Base-by-base conservation (phyloP, 2,888 invertebrate species). In the Pocota personata region DNA sequence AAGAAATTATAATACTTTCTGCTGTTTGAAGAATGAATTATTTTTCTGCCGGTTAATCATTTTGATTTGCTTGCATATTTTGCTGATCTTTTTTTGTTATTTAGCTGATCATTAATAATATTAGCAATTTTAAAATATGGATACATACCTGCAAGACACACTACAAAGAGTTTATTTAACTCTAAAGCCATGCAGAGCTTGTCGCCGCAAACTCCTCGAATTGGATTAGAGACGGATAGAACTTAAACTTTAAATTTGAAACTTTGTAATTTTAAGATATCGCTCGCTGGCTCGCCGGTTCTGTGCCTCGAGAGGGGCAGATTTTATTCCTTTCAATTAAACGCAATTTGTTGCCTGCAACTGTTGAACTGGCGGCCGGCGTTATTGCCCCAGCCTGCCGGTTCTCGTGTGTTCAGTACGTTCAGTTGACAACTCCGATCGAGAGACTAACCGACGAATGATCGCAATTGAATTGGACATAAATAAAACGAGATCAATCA, bases 401-500 rank as follows among this genome's bases (percentile, higher is more conserved):
- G 24, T 24, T 24, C 24, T 24, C 24, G 24, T 24, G 24, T 24
- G 24, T 21, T 19, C 27, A 71, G 69, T 71, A 69, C 62, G 57
- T 64, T 79, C 48, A 32, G 57, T 84, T 84, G 84, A 84, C 84
- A 84, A 84, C 84, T 84, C 48, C 40, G 48, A 55, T 60, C 72
- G 78, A 83, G 62, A 67, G 73, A 69, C 71, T 55, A 67, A 67
- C 82, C 78, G 79, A 83, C 73, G 83, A 83, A 73, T 83, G 75
- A 84, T 80, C 84, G 84, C 84, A 84, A 84, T 84, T 84, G 64
- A 91, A 92, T 91, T 91, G 92, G 92, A 92, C 92, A 91, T 92
- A 92, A 92, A 92, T 92, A 92, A 92, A 92, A 92, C 91, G 90
- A 92, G 91, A 92, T 91, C 92, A 92, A 92, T 92, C 92, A 92